A percentile compares a stretch with the other conserved stretches of the same genome.
Conservation (phyloP, 2,888 invertebrate genomes). For the Cataglyphis albicans region DNA sequence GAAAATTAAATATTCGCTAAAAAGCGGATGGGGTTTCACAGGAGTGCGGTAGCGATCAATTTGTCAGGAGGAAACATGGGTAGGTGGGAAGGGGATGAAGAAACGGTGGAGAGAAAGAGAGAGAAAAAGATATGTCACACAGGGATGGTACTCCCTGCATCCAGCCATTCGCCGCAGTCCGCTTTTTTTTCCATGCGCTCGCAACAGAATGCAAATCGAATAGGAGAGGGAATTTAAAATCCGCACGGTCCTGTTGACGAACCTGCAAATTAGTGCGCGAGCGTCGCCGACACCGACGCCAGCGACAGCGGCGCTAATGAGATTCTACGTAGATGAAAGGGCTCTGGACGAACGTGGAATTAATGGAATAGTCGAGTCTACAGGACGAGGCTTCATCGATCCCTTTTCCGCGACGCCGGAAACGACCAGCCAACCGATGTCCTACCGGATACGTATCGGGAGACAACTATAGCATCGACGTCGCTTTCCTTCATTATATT, state of each 20-base stretch:
- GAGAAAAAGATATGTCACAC: constrained; percentile 31
- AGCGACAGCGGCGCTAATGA: constrained; percentile 66
- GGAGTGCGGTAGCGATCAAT: constrained; percentile 40
- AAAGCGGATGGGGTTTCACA: constrained; percentile 41
- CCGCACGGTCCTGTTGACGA: constrained; percentile 55
- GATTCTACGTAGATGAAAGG: constrained; percentile 72
- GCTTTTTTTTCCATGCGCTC: constrained; percentile 44
- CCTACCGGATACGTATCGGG: constrained; percentile 41
- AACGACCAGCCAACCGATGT: constrained; percentile 37
- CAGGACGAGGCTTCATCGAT: constrained; percentile 57
- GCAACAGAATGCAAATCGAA: constrained; percentile 58
- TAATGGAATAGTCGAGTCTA: constrained; percentile 72
- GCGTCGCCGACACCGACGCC: constrained; percentile 55
- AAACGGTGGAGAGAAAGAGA: not conserved
- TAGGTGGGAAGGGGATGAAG: not conserved
- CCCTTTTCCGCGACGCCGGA: constrained; percentile 42
- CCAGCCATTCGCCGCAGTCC: constrained; percentile 32
- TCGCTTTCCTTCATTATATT: constrained; percentile 65
- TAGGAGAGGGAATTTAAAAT: constrained; percentile 59
- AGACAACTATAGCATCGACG: constrained; percentile 33
- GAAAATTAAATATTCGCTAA: constrained; percentile 54
- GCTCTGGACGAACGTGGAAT: constrained; percentile 69
- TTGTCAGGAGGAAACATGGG: constrained; percentile 33
- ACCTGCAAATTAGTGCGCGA: constrained; percentile 58
- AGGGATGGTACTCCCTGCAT: constrained; percentile 24